Conservation (phyloP, 1,140 invertebrate genomes). For the Neodiprion pinetum region DNA sequence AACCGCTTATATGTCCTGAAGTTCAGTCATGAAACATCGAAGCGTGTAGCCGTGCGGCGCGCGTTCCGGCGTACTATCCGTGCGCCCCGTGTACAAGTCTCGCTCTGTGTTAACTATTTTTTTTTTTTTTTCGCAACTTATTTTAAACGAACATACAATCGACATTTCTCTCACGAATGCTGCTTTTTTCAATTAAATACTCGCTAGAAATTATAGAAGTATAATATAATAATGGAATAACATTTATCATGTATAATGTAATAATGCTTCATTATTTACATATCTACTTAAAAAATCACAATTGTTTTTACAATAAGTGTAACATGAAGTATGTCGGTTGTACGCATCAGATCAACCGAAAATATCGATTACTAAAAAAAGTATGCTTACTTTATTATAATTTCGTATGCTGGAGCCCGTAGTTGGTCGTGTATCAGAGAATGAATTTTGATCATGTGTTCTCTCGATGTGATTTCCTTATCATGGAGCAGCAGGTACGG, state of each 20-base stretch:
- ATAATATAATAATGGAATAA: background rate
- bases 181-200: too few relatives aligned
- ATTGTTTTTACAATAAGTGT: background rate
- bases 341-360: too few relatives aligned
- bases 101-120: too few relatives aligned
- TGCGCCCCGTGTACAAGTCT: background rate
- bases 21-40: too few relatives aligned
- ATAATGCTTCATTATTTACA: background rate
- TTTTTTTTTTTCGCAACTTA: too few relatives aligned
- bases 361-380: conserved; percentile 9
- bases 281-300: background rate
- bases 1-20: too few relatives aligned
- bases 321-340: background rate
- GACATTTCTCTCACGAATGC: too few relatives aligned
- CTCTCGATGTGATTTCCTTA: conserved; percentile 11
- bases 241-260: too few relatives aligned
- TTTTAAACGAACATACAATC: too few relatives aligned
- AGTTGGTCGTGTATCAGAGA: conserved; percentile 28
- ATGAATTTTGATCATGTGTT: conserved; percentile 28
- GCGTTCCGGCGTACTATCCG: background rate
- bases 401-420: conserved; percentile 18
- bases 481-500: background rate
- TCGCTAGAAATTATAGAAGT: too few relatives aligned
- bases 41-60: background rate
- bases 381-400: conserved; percentile 33